Conservation (phyloP, 2,113 vertebrate genomes). For the Connochaetes taurinus region DNA sequence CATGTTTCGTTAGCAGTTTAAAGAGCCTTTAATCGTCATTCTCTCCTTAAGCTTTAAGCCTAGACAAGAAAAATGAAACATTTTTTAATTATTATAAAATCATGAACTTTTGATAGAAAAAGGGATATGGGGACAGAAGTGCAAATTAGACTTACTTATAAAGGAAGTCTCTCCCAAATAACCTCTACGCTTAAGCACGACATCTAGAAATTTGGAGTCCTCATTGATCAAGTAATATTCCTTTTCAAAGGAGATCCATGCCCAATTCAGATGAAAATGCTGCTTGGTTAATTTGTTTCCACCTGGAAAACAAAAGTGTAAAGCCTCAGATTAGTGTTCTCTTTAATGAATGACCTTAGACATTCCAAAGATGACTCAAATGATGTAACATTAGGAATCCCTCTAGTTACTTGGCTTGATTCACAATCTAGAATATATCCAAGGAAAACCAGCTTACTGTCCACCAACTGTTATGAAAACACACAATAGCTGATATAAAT, state of each 20-base stretch:
- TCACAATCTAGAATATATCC: neutral
- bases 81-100: neutral
- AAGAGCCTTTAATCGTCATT: neutral
- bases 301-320: constrained; percentile 80
- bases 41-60: neutral
- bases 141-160: constrained; percentile 86
- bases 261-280: constrained; percentile 93
- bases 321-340: neutral
- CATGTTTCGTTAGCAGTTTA: neutral
- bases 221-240: constrained; percentile 91
- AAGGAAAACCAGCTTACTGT: neutral
- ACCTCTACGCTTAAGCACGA: constrained; percentile 90
- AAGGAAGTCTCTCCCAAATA: constrained; percentile 97
- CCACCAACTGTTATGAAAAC: neutral
- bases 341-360: neutral
- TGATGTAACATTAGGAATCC: neutral
- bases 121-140: neutral
- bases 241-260: constrained; percentile 96
- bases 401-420: neutral
- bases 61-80: neutral
- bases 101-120: neutral
- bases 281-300: constrained; percentile 93
- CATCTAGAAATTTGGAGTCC: constrained; percentile 89
- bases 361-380: neutral
- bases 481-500: neutral